Base-by-base conservation (phyloP, 2,888 invertebrate species). In the Melieria crassipennis region DNA sequence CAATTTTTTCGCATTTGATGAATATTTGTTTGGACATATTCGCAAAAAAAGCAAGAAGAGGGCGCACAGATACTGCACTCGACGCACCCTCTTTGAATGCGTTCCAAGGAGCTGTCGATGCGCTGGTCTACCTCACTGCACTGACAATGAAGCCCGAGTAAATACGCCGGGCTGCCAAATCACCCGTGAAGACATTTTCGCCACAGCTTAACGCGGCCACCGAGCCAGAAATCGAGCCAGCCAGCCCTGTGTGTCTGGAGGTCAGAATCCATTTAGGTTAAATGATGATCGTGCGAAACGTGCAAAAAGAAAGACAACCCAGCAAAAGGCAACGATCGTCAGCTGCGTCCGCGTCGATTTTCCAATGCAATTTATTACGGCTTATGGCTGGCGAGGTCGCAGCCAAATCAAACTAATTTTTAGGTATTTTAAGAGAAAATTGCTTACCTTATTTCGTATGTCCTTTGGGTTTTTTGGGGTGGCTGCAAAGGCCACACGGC, bases 241-340 rank as follows among this genome's bases (percentile, higher is more conserved):
- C 5, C 52, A 52, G 52, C 52, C 52, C 11, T 52, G 47, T 30
- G 42, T 48, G 65, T 52, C 50, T 57, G 71, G 72, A 78, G 83
- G 83, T 83, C 83, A 84, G 82, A 79, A 80, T 77, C 82, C 76
- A 83, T 83, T 82, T 83, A 84, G 83, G 83, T 84, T 83, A 84
- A 83, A 84, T 82, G 80, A 80, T 81, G 81, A 81, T 63, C 69
- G 69, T 69, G 69, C 69, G 69, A 69, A 69, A 60, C 52, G 60
- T 67, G 30, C 58, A 47, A 42, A 9, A 16, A 42, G 4, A 9
- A 6, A 61, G 42, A 45, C 47, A 47, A 11, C 56, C 11, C 58
- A 58, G 16, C 11, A 61, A 46, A 30, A 48, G 30, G 50, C 69
- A 55, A 45, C n/a, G 52, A 60, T 50, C 60, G 60, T 50, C 52